Evolutionary conservation across 2,113 vertebrate genomes (phyloP), one percentile per base, ranked within the genome.

Genomic region (Grallaria varia): DNA sequence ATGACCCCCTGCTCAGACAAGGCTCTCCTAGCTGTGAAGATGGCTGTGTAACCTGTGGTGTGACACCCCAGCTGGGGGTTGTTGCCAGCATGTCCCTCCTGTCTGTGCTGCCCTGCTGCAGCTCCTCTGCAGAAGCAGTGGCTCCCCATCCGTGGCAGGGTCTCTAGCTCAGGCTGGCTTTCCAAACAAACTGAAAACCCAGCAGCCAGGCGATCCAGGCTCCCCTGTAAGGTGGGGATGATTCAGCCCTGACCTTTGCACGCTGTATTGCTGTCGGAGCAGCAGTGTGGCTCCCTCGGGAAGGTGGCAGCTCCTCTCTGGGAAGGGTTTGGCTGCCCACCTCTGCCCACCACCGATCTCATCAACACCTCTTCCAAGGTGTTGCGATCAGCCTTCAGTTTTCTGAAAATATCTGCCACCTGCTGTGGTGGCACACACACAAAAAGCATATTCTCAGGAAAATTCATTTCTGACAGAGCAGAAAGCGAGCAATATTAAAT

Each of bases 211-310:
- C 35, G 11, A 0, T 11, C 6, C 22, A 22, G 69, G 58, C 84
- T 78, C 19, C 68, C 53, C 68, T 47, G 17, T 22, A 4, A 12
- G 31, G 15, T 8, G 22, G 90, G 66, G 20, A n/a, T 87, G 91
- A 91, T 85, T 91, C 89, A 95, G 77, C 81, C 53, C 62, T 73
- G 93, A 87, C 84, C 95, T 95, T 84, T 91, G 87, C 35, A 14
- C 2, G 2, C 33, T 2, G 40, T 8, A 0, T 28, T 0, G 52
- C 80, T 63, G 66, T 60, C 3, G 3, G 47, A 60, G 72, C 35
- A 13, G 33, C 23, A 14, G 17, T 0, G 0, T 60, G 40, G 49
- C 52, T 87, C 39, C 80, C 59, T 77, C 1, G 0, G 81, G 52
- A 42, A 53, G 66, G 60, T 1, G 0, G 44, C 86, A 56, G 33